These are phyloP conservation scores for Hypena proboscidalis DNA, from an alignment of 2,888 invertebrate genomes.

Conservation along the genomic window DNA sequence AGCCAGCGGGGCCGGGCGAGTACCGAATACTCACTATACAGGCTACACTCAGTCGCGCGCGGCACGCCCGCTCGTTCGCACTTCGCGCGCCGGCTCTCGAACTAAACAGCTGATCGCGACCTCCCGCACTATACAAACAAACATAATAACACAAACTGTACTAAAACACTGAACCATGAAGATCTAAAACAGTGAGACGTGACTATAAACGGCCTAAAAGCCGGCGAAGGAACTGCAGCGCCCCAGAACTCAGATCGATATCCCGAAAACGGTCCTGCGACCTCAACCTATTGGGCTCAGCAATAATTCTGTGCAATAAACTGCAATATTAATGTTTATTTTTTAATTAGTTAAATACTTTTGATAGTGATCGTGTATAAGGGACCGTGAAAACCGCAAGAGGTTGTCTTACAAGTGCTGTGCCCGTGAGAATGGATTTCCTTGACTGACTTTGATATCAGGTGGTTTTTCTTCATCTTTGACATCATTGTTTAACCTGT, in stretches of 20 bases:
- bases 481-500: constrained; percentile 58
- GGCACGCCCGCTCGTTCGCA: constrained; percentile 65
- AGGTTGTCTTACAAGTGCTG: constrained; percentile 63
- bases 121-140: constrained; percentile 58
- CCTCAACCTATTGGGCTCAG: constrained; percentile 56
- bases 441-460: constrained; percentile 62
- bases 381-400: constrained; percentile 48
- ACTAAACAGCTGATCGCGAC: constrained; percentile 72
- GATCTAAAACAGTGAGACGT: constrained; percentile 25
- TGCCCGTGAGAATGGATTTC: constrained; percentile 75
- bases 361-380: constrained; percentile 36
- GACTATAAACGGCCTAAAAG: constrained; percentile 37
- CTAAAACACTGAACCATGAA: constrained; percentile 28
- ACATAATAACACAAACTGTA: constrained; percentile 52
- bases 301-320: constrained; percentile 71
- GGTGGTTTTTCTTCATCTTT: constrained; percentile 57
- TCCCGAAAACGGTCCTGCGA: constrained; percentile 66
- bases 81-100: constrained; percentile 46
- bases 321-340: constrained; percentile 63
- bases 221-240: constrained; percentile 49
- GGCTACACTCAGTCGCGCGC: constrained; percentile 74
- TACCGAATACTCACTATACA: constrained; percentile 18
- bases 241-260: constrained; percentile 66
- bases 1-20: constrained; percentile 18
- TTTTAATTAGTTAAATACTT: constrained; percentile 28